phyloP scores from a whole-genome alignment of 35 echinoderm and acorn worm genomes.

The Apostichopus japonicus region DNA sequence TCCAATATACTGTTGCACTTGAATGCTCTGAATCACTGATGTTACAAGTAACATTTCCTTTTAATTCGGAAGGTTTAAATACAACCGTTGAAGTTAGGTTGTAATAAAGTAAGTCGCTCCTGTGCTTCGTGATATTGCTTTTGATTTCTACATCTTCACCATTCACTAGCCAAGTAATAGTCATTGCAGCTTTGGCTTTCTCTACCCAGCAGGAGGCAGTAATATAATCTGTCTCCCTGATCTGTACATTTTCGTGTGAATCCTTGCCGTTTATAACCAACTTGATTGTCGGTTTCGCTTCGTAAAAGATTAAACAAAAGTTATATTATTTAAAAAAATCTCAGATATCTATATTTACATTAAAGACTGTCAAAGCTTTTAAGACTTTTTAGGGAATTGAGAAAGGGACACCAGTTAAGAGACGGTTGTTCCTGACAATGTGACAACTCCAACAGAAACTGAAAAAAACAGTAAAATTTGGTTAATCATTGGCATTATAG shows the following conservation, averaged over 20 bases:
- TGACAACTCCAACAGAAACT: no score
- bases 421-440: no score
- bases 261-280: not conserved
- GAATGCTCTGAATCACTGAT: not conserved
- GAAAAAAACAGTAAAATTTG: no score
- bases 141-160: not conserved
- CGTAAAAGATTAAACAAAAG: not conserved
- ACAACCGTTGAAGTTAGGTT: not conserved
- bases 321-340: no score
- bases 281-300: not conserved
- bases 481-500: no score
- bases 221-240: not conserved
- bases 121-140: not conserved
- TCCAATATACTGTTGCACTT: no score
- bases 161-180: not conserved
- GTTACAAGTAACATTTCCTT: not conserved
- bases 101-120: not conserved
- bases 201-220: not conserved
- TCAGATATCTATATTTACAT: no score
- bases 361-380: no score
- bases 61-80: not conserved
- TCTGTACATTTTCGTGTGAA: not conserved
- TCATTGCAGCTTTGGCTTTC: not conserved
- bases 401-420: no score
- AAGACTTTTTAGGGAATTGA: no score